Base-by-base conservation (phyloP, 2,888 invertebrate genomes). In the Saturnia japonica region DNA sequence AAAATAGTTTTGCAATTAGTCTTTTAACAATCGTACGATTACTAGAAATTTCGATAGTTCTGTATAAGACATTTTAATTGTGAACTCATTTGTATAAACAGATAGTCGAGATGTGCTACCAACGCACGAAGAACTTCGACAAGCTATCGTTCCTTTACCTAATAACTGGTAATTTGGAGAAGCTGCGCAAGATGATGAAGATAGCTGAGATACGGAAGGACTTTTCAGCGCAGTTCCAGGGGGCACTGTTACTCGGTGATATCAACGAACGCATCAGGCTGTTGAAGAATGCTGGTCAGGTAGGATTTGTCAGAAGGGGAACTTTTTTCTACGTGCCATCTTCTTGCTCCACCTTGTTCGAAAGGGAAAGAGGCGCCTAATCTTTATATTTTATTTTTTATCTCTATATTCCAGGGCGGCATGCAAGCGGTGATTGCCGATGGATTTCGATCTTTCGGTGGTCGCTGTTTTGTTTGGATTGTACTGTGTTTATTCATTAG, bases 141-240 rank as follows among this genome's bases (percentile, higher is more conserved):
- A 99, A 99, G 91, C 95, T 99, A 0, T 97, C 99, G 22, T 99
- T 99, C 94, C 95, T 99, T 62, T 99, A 99, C 91, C 95, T 99
- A 60, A 98, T 99, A 76, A 99, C 99, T 22, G 99, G 99, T 16
- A 99, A 99, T 90, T 93, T 99, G 83, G 99, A 99, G 73, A 99
- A 99, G 88, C 94, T 99, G 75, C 96, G 97, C 76, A 99, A 99
- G 92, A 99, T 99, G 99, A 99, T 98, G 94, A 99, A 99, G 94
- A 99, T 99, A 74, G 99, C 99, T 0, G 99, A 99, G 93, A 99
- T 99, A 68, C 95, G 99, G 16, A 99, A 99, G 90, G 99, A 99
- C 83, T 96, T 97, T 1, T 99, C 99, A 4, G 98, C 99, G 0
- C 99, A 99, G 86, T 99, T 98, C 94, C 99, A 99, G 88, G 99